A percentile compares a stretch with the other conserved stretches of the same genome.
Evolutionary conservation across 2,888 invertebrate genomes (phyloP).

Genomic region (Eustalomyia histrio): DNA sequence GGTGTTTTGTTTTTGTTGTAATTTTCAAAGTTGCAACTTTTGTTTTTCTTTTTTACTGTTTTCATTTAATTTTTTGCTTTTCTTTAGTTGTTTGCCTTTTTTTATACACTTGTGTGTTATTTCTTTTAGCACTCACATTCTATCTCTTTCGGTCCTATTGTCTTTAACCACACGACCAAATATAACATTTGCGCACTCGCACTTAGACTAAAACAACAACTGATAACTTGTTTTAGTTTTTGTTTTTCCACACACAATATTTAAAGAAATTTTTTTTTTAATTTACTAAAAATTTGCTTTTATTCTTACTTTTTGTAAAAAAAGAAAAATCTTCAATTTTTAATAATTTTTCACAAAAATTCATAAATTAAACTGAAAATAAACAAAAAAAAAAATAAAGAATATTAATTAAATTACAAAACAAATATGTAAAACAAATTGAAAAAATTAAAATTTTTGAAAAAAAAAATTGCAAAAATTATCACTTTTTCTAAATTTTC

Average conservation of each 20-base stretch:
- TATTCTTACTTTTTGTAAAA: conserved; percentile 34
- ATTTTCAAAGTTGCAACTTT: conserved; percentile 42
- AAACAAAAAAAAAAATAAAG: conserved; percentile 10
- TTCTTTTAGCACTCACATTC: conserved; percentile 50
- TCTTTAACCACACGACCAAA: conserved; percentile 22
- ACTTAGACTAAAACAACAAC: conserved; percentile 40
- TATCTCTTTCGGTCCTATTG: conserved; percentile 60
- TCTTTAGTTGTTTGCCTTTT: conserved; percentile 27
- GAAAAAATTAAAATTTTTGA: no score
- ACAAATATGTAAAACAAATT: neutral
- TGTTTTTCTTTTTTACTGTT: conserved; percentile 14
- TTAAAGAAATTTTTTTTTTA: conserved; percentile 27
- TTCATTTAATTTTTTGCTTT: conserved; percentile 1
- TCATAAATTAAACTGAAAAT: conserved; percentile 26
- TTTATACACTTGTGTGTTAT: conserved; percentile 43
- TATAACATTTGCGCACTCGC: conserved; percentile 65
- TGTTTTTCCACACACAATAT: conserved; percentile 34
- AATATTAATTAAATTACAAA: conserved; percentile 5
- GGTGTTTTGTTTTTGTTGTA: conserved; percentile 26
- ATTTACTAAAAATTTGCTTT: conserved; percentile 29
- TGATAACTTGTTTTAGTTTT: conserved; percentile 46
- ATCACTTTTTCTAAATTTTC: neutral
- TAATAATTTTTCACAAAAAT: neutral
- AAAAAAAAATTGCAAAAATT: conserved; percentile 38
- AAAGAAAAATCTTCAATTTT: conserved; percentile 33